Base-by-base conservation (phyloP, 1,140 invertebrate genomes). In the Phymastichus coffea region DNA sequence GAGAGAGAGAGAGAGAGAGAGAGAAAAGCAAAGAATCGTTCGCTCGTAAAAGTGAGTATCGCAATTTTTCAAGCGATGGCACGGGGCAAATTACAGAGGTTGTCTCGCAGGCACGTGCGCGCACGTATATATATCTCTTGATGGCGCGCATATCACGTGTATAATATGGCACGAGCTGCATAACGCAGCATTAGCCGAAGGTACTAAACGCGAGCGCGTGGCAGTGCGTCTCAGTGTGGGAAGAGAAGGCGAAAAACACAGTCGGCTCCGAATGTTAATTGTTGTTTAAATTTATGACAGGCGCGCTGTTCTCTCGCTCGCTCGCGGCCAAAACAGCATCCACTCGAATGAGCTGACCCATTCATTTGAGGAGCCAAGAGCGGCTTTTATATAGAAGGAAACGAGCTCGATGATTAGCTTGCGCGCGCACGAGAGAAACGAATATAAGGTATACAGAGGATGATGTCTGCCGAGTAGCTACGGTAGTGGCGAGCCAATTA, bases 201-300 rank as follows among this genome's bases (percentile, higher is more conserved):
- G n/a, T n/a, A n/a, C n/a, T n/a, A n/a, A n/a, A n/a, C n/a, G n/a
- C n/a, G n/a, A n/a, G n/a, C n/a, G 66, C 47, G 63, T 58, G 64
- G 55, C 72, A 69, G 63, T 67, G 46, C 15, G 41, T 57, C 51
- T 65, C n/a, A n/a, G n/a, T n/a, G 69, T 71, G n/a, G n/a, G n/a
- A n/a, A n/a, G 71, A 68, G 71, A 72, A 73, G 56, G 33, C 43
- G 43, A 51, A 46, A 59, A 33, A 17, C 22, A 14, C 66, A 61
- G 53, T 64, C 65, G 61, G 64, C 67, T 71, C 57, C 51, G 70
- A 73, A 75, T 75, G 72, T 77, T 77, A 77, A 77, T 77, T 74
- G 71, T 76, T 75, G 72, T 69, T 76, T 74, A 71, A 76, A 76
- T 77, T 77, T 77, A 77, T 76, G 74, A 75, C 71, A 75, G 68